Evolutionary conservation across 2,113 vertebrate genomes (phyloP).

Genomic region (Paramisgurnus dabryanus): DNA sequence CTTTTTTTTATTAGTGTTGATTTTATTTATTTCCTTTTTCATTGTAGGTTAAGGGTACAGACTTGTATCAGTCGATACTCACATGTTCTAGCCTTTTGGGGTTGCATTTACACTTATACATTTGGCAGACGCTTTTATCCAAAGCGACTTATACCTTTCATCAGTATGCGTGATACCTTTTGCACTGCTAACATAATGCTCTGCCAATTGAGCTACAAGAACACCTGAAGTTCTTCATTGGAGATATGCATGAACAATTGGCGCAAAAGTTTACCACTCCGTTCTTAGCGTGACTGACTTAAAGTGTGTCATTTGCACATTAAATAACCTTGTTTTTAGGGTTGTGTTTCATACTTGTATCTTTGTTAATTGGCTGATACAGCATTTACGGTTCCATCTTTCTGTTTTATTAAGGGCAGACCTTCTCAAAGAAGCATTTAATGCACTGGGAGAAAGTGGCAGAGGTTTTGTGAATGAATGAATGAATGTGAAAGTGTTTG

Average conservation of each 20-base stretch:
- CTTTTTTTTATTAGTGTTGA: constrained; percentile 19
- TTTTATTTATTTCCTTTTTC: constrained; percentile 54
- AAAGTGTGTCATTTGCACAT: constrained; percentile 43
- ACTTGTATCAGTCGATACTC: constrained; percentile 19
- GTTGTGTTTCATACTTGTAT: constrained; percentile 16
- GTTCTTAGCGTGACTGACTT: constrained; percentile 44
- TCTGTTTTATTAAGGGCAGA: neutral
- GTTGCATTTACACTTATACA: neutral
- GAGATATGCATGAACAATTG: constrained; percentile 39
- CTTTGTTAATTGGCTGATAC: neutral
- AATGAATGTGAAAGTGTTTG: constrained; percentile 10
- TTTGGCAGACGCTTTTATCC: too few relatives aligned
- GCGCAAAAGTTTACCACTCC: neutral
- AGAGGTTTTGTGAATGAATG: constrained; percentile 15
- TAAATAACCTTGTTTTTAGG: constrained; percentile 32
- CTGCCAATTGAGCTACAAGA: too few relatives aligned
- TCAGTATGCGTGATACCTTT: too few relatives aligned
- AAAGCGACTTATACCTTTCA: too few relatives aligned
- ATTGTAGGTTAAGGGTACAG: constrained; percentile 34
- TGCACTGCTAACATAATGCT: too few relatives aligned
- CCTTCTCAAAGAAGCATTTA: neutral
- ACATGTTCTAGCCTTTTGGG: constrained; percentile 13
- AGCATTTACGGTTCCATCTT: constrained; percentile 6
- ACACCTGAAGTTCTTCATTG: constrained; percentile 17
- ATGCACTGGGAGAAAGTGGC: neutral